phyloP scores from a whole-genome alignment of 2,888 invertebrate species.

The Caenorhabditis sp. region DNA sequence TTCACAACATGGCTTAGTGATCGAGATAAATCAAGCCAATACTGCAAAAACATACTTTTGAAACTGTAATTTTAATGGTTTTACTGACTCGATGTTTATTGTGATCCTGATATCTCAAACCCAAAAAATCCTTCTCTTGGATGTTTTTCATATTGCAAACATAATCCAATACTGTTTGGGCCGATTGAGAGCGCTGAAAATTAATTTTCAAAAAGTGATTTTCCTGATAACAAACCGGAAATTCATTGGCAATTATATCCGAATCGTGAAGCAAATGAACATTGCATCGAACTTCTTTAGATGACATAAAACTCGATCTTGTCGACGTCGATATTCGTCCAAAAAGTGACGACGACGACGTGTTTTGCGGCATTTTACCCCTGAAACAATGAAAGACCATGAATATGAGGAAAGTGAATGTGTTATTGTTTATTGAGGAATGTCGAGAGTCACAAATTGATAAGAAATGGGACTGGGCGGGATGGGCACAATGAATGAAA shows the following conservation, averaged over 20 bases:
- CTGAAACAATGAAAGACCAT: constrained; percentile 18
- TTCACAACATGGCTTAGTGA: constrained; percentile 79
- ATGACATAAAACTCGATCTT: constrained; percentile 49
- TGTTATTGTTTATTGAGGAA: background rate
- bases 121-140: constrained; percentile 91
- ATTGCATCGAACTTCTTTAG: constrained; percentile 57
- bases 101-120: constrained; percentile 87
- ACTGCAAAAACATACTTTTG: constrained; percentile 77
- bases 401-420: background rate
- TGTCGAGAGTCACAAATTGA: background rate
- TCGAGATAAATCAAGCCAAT: constrained; percentile 91
- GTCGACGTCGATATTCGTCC: constrained; percentile 48
- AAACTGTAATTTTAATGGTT: too few relatives aligned
- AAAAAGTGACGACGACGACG: constrained; percentile 48
- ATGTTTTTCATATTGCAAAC: constrained; percentile 89
- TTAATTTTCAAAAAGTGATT: background rate
- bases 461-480: background rate
- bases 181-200: constrained; percentile 75
- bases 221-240: constrained; percentile 53
- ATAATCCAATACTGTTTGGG: constrained; percentile 86
- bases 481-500: too few relatives aligned
- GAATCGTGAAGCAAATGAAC: constrained; percentile 67
- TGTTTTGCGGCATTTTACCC: constrained; percentile 51
- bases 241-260: constrained; percentile 60
- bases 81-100: constrained; percentile 84